Evolutionary conservation across 2,888 invertebrate species (phyloP), one percentile per base, ranked within the genome.

Genomic region (Trissoscelio sp.): DNA sequence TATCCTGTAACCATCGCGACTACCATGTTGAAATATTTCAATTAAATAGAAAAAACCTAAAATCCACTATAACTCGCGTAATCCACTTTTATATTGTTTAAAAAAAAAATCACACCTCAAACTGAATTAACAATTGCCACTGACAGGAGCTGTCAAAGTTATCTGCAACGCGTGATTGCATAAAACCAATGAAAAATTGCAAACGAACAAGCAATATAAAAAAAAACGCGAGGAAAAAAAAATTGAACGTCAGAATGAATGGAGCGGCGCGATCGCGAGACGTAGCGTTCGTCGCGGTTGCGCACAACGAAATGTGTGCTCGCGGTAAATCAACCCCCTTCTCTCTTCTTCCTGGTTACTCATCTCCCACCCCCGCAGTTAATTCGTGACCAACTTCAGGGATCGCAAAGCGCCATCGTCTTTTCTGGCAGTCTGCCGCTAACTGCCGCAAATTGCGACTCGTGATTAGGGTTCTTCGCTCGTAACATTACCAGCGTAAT

Each of bases 1-100:
- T 89, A 90, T 67, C 88, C 87, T 62, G 88, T 83, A 67, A 89
- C 85, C 89, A 90, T 89, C 46, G 87, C 89, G 77, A 90, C 82
- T 74, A 89, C 89, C 90, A 90, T 90, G 81, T 57, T 83, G 83
- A 80, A n/a, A 3, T 9, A 34, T 11, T 11, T 6, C 34, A 11
- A 7, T 34, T 9, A 24, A 34, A 34, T 34, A 9, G 2, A 7
- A 34, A 34, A 34, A 34, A n/a, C n/a, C 34, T 34, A 11, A 48
- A 12, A 48, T 1, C 24, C 58, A 60, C 22, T 24, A 14, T 31
- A 34, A 48, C 48, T 34, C 64, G 14, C 64, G 53, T 53, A 39
- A 53, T 53, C 51, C 53, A 53, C 51, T n/a, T 58, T 57, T 5
- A 12, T 12, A 2, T 46, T 20, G 18, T 24, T 24, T 4, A 20